phyloP scores from a whole-genome alignment of 2,113 vertebrate species.

The Hippoglossus stenolepis region DNA sequence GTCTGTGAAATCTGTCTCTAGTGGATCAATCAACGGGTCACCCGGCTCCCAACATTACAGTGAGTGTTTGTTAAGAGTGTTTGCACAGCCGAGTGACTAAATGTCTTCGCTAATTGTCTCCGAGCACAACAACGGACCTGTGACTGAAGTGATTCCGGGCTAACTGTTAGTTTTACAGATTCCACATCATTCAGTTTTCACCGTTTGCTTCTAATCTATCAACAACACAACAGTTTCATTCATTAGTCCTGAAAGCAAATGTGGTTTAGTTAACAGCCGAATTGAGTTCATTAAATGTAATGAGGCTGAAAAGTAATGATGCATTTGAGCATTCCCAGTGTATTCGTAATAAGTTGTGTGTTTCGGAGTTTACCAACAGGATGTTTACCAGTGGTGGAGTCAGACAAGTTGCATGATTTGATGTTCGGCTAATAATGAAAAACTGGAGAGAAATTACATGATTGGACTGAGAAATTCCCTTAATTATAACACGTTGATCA shows the following conservation, averaged over 20 bases:
- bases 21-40: not conserved
- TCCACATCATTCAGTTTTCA: conserved; percentile 43
- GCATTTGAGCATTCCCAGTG: conserved; percentile 43
- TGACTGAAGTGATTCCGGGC: conserved; percentile 18
- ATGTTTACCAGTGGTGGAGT: conserved; percentile 4
- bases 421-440: no score
- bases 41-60: not conserved
- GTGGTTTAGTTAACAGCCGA: conserved; percentile 65
- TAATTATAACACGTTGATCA: no score
- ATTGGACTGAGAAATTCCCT: no score
- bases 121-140: conserved; percentile 16
- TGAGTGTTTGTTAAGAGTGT: conserved; percentile 7
- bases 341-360: conserved; percentile 29
- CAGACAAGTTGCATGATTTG: not conserved
- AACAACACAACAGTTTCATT: conserved; percentile 42
- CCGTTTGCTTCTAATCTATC: conserved; percentile 52
- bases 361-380: conserved; percentile 25
- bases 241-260: conserved; percentile 63
- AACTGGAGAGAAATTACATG: no score
- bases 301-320: conserved; percentile 73
- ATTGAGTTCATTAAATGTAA: conserved; percentile 72
- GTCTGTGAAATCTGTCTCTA: conserved; percentile 13
- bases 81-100: conserved; percentile 26
- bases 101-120: conserved; percentile 18
- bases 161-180: conserved; percentile 30